Percentiles rank a stretch among this genome's conserved stretches.
These are phyloP conservation scores for Calcarius ornatus DNA, from an alignment of 2,113 vertebrate genomes.

Conservation along the genomic window DNA sequence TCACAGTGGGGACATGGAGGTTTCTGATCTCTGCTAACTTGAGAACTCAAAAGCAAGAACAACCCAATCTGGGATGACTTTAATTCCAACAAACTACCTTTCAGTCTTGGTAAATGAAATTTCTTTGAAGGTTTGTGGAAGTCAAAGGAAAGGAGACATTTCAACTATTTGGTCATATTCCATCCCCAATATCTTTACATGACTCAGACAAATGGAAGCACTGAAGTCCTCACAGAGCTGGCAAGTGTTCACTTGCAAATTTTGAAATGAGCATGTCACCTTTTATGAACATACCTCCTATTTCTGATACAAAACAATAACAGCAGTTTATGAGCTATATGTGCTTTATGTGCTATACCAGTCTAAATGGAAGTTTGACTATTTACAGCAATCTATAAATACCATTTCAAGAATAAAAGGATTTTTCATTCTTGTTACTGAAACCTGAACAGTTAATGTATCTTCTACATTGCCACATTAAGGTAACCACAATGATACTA, in stretches of 20 bases:
- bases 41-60: neutral
- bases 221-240: neutral
- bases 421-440: neutral
- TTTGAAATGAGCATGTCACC: neutral
- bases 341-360: neutral
- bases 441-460: neutral
- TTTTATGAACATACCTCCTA: neutral
- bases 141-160: neutral
- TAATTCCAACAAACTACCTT: too few species aligned
- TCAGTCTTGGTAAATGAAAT: neutral
- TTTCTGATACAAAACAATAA: neutral
- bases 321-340: neutral
- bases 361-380: neutral
- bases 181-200: neutral
- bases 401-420: neutral
- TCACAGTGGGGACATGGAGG: fast-evolving
- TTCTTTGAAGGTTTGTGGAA: neutral
- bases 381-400: neutral
- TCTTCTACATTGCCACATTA: neutral
- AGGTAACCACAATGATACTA: neutral
- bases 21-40: neutral
- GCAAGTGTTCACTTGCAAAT: neutral
- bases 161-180: neutral
- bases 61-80: neutral
- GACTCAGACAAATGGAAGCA: neutral